Evolutionary conservation across 2,113 vertebrate genomes (phyloP).

Genomic region (Coryphaenoides rupestris): DNA sequence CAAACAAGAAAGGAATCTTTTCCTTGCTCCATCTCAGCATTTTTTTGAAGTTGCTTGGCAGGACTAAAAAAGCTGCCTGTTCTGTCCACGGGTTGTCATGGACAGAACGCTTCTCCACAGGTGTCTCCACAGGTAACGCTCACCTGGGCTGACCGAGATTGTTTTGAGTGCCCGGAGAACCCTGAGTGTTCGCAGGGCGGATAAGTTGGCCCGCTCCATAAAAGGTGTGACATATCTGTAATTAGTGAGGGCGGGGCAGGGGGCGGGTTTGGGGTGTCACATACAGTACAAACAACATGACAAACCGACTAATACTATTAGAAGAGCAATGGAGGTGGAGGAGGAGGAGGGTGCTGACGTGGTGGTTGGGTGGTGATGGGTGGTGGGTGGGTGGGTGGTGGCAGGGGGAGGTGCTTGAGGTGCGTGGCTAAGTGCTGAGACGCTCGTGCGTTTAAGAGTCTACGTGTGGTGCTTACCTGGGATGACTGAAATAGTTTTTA

Average conservation of each 20-base stretch:
- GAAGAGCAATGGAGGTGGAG: conserved; percentile 13
- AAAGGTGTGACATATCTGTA: conserved; percentile 89
- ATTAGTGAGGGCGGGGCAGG: conserved; percentile 76
- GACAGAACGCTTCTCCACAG: too few species aligned
- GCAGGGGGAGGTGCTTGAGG: conserved; percentile 65
- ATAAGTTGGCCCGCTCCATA: conserved; percentile 84
- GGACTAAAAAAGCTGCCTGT: too few species aligned
- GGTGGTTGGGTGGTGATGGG: too few species aligned
- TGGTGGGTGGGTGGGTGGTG: conserved; percentile 24
- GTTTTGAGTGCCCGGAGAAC: conserved; percentile 89
- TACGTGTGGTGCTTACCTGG: conserved; percentile 91
- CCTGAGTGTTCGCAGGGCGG: conserved; percentile 88
- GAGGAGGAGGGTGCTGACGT: conserved; percentile 26
- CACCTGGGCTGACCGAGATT: conserved; percentile 89
- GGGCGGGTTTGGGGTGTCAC: conserved; percentile 76
- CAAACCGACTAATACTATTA: conserved; percentile 74
- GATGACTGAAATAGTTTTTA: conserved; percentile 96
- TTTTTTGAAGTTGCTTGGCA: too few species aligned
- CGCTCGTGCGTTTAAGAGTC: too few species aligned
- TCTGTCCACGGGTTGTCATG: too few species aligned
- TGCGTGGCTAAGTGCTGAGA: conserved; percentile 45
- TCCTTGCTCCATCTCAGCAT: too few species aligned
- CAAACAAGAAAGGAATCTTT: too few species aligned
- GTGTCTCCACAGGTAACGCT: conserved; percentile 69
- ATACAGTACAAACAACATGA: conserved; percentile 84